phyloP scores from a whole-genome alignment of 2,888 invertebrate species.

The Anoplius nigerrimus region DNA sequence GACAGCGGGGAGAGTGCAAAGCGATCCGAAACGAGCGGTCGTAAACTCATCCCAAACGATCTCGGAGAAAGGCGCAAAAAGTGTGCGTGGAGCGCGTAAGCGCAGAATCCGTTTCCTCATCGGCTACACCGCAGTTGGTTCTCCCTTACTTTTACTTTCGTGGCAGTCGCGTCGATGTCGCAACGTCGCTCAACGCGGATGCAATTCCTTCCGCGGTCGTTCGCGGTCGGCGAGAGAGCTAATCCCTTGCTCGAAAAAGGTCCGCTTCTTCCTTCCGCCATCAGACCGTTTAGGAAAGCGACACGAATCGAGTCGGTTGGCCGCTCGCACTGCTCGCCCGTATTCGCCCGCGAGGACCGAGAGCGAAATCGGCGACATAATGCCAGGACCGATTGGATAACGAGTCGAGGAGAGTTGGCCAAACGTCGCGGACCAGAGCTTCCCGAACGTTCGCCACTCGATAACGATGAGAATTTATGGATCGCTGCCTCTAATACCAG shows the following conservation, averaged over 20 bases:
- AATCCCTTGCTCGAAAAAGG: neutral
- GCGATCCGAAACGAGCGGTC: too few species aligned
- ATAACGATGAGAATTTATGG: neutral
- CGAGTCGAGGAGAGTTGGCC: neutral
- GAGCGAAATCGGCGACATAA: conserved; percentile 6
- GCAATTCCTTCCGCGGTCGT: conserved; percentile 16
- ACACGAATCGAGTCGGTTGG: neutral
- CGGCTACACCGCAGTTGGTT: too few species aligned
- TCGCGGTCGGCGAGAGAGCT: conserved; percentile 10
- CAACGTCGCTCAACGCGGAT: conserved; percentile 21
- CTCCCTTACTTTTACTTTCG: neutral
- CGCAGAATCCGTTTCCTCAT: too few species aligned
- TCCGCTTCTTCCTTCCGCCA: neutral
- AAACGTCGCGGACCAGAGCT: too few species aligned
- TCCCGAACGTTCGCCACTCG: too few species aligned
- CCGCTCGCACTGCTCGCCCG: too few species aligned
- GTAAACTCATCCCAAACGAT: too few species aligned
- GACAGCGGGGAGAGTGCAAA: too few species aligned
- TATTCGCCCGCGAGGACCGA: neutral
- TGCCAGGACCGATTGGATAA: conserved; percentile 24
- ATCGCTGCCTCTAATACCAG: neutral
- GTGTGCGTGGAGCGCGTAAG: too few species aligned
- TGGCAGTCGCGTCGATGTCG: neutral
- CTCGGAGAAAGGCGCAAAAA: too few species aligned
- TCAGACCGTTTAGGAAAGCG: conserved; percentile 4